These are phyloP conservation scores for Thelaira solivaga DNA, from an alignment of 2,888 invertebrate species.

Conservation along the genomic window DNA sequence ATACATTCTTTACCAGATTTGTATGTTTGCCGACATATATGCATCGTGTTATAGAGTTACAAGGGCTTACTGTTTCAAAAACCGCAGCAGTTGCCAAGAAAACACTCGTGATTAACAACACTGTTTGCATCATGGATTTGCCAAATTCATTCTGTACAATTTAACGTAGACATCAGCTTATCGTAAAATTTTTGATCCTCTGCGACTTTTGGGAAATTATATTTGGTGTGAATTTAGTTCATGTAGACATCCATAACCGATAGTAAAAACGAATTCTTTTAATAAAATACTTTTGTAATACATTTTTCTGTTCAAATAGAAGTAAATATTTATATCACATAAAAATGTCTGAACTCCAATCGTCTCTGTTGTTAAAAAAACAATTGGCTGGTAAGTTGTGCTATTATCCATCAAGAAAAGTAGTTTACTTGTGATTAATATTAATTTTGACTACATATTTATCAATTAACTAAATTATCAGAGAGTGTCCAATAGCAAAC, in stretches of 20 bases:
- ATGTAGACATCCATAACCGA: constrained; percentile 38
- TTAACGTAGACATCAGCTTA: constrained; percentile 38
- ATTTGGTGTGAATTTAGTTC: constrained; percentile 42
- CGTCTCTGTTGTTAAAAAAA: constrained; percentile 95
- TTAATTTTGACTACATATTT: no score
- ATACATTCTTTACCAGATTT: no score
- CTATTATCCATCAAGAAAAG: not conserved
- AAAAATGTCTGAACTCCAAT: constrained; percentile 94
- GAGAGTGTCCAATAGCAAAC: no score
- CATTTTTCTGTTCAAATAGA: constrained; percentile 47
- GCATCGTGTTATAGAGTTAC: no score
- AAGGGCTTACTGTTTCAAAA: not conserved
- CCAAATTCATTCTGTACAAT: constrained; percentile 45
- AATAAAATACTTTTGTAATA: no score
- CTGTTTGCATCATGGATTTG: constrained; percentile 22
- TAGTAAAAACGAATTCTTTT: no score
- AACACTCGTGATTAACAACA: not conserved
- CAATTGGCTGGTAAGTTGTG: constrained; percentile 91
- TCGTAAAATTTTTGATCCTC: constrained; percentile 48
- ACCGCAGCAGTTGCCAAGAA: not conserved
- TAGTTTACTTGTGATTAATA: no score
- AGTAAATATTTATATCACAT: constrained; percentile 9
- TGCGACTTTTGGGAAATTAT: constrained; percentile 45
- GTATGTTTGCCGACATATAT: no score
- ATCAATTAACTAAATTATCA: no score